Evolutionary conservation across 2,888 invertebrate species (phyloP), one percentile per base, ranked within the genome.

Genomic region (Nymphalis urticae): DNA sequence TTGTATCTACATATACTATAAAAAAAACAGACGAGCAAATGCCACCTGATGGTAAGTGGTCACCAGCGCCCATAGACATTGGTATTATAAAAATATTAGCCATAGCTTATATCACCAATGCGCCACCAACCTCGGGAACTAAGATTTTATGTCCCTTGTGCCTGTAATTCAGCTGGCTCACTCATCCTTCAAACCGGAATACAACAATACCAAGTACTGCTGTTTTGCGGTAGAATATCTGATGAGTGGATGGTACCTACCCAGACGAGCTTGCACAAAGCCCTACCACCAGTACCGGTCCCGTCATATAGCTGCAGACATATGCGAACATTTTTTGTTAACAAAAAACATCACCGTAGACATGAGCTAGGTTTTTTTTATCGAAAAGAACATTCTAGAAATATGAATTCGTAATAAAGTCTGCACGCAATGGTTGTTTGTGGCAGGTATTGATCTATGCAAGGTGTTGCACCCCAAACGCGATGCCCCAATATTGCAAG

Each of bases 381-480:
- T 16, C 24, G 10, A 56, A 56, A 32, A 56, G 27, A 56, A 56
- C 17, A 17, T 17, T 32, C 27, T 56, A 24, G 27, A 56, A 32
- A 56, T 56, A 56, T 56, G 2, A 56, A 56, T 56, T 56, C 32
- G 53, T 67, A 50, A 67, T 42, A 50, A 67, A 67, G 48, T 36
- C 24, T 42, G 48, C 42, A 42, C 50, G 50, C 21, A 54, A 19
- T 27, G 54, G 47, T 36, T 48, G 60, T 63, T 59, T 48, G 64
- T 36, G 69, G 42, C 54, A 24, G 48, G 58, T 70, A 70, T 70
- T 60, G 70, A 70, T 70, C 67, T 63, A 64, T 67, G 51, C 61
- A 67, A 56, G 50, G 67, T 67, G 51, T 61, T 68, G 67, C 66
- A 62, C 48, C 58, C 42, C 53, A 54, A 58, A 58, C 65, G 50